Evolutionary conservation across 2,113 vertebrate species (phyloP).

Genomic region (Odobenus rosmarus): DNA sequence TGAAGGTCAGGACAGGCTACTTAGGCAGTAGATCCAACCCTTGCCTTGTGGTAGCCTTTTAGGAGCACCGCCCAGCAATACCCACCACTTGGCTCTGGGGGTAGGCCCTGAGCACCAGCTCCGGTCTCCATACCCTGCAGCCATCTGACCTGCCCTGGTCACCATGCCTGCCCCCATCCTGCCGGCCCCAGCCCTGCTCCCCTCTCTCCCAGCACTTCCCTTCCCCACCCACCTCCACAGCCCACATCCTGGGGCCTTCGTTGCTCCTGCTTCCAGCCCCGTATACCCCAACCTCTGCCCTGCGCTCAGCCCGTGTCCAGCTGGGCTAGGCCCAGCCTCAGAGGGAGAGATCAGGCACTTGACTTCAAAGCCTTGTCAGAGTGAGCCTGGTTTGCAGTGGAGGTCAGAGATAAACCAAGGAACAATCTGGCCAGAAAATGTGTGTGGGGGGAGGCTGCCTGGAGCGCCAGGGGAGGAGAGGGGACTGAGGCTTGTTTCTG

Average conservation of each 20-base stretch:
- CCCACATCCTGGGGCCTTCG: not conserved
- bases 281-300: conserved; percentile 54
- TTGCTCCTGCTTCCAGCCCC: not conserved
- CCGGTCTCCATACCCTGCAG: not conserved
- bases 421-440: conserved; percentile 58
- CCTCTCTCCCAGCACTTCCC: not conserved
- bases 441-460: not conserved
- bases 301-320: conserved; percentile 49
- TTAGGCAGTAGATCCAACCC: not conserved
- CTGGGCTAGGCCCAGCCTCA: conserved; percentile 53
- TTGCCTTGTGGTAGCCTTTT: not conserved
- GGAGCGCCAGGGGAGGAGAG: not conserved
- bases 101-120: not conserved
- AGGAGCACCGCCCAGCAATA: not conserved
- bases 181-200: not conserved
- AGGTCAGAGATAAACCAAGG: conserved; percentile 75
- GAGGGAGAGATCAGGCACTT: conserved; percentile 65
- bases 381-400: conserved; percentile 59
- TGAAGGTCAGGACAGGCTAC: not conserved
- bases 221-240: not conserved
- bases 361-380: conserved; percentile 78
- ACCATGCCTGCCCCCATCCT: not conserved
- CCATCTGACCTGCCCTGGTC: not conserved
- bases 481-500: not conserved
- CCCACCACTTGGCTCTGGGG: not conserved